These are phyloP conservation scores for Pygoscelis adeliae DNA, from an alignment of 2,113 vertebrate genomes.

Conservation along the genomic window DNA sequence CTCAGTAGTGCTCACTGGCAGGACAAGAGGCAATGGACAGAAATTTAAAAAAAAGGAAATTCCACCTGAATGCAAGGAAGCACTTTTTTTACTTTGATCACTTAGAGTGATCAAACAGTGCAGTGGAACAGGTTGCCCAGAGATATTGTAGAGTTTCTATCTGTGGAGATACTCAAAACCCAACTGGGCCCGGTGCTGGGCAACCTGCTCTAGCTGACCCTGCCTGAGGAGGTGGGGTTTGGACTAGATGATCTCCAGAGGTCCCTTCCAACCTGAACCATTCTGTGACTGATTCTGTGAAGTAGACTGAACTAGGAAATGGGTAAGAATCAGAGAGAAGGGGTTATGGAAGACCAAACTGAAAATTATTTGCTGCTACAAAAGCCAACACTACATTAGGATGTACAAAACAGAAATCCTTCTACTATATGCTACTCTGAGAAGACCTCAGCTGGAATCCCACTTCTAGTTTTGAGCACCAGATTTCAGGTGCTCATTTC, in stretches of 20 bases:
- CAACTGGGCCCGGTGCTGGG: background rate
- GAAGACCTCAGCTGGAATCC: background rate
- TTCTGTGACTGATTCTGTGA: background rate
- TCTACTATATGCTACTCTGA: background rate
- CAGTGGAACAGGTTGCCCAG: background rate
- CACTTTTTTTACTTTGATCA: background rate
- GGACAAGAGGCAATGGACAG: background rate
- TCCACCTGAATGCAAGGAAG: background rate
- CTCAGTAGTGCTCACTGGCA: background rate
- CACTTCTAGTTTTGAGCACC: background rate
- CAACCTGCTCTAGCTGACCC: background rate
- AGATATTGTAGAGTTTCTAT: background rate
- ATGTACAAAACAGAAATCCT: background rate
- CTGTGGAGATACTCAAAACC: background rate
- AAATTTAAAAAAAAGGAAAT: background rate
- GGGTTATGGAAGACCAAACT: background rate
- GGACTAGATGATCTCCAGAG: background rate
- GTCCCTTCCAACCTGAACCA: background rate
- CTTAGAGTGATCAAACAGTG: background rate
- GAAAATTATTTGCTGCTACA: background rate
- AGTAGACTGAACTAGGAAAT: background rate
- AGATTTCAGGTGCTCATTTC: background rate
- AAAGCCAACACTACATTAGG: background rate
- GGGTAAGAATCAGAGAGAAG: background rate
- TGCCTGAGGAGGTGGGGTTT: background rate